Percentiles rank a stretch among this genome's conserved stretches.
phyloP scores from a whole-genome alignment of 1,140 invertebrate species.

The Apis laboriosa region DNA sequence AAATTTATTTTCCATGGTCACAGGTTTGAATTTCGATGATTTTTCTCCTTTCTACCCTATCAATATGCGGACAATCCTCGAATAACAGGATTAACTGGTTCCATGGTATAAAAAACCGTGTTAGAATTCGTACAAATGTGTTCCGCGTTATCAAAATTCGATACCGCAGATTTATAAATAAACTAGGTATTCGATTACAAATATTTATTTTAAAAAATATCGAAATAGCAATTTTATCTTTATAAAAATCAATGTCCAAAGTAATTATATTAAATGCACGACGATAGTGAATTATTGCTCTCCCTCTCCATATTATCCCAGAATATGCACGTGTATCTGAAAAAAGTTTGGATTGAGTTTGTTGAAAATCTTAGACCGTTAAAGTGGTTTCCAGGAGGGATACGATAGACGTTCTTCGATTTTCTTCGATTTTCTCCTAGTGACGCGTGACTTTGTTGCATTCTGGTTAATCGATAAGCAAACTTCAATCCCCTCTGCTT shows the following conservation, averaged over 20 bases:
- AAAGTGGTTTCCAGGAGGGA: neutral
- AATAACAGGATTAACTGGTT: neutral
- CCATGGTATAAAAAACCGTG: neutral
- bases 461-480: slow-evolving; percentile 17
- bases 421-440: neutral
- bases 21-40: too few species aligned
- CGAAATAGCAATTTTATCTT: neutral
- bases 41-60: neutral
- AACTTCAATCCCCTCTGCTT: neutral
- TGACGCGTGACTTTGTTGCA: slow-evolving; percentile 17
- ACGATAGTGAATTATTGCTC: too few species aligned
- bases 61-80: neutral
- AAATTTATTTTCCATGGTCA: too few species aligned
- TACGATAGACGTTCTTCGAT: slow-evolving; percentile 5
- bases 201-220: neutral
- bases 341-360: neutral
- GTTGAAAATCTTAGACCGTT: neutral
- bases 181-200: neutral
- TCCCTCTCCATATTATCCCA: neutral
- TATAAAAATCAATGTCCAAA: too few species aligned
- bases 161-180: neutral
- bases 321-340: neutral
- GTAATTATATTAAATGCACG: too few species aligned
- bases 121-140: neutral
- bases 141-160: neutral